Evolutionary conservation across 2,888 invertebrate genomes (phyloP).

Genomic region (Ceraclea dissimilis): DNA sequence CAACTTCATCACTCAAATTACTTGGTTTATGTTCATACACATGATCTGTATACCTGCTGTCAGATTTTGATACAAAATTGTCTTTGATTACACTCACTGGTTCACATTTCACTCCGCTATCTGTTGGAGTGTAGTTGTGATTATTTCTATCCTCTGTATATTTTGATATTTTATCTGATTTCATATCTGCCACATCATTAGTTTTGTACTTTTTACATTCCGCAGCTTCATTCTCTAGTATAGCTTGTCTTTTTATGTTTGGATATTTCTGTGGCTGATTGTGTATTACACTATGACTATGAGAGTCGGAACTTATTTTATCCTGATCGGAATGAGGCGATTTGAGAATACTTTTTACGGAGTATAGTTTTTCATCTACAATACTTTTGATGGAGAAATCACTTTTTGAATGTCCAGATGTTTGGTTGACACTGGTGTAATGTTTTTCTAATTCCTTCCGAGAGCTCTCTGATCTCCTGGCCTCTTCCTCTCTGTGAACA

Average conservation of each 20-base stretch:
- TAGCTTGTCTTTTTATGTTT: constrained; percentile 6
- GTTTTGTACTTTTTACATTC: constrained; percentile 19
- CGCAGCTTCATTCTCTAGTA: constrained; percentile 8
- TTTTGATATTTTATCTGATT: constrained; percentile 1
- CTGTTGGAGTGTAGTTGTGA: constrained; percentile 1
- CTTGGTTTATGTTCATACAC: background rate
- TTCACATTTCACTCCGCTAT: constrained; percentile 12
- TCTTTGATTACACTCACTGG: constrained; percentile 24
- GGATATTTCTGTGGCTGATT: constrained; percentile 8
- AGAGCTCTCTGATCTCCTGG: constrained; percentile 9
- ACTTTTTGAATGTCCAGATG: background rate
- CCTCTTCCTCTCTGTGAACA: constrained; percentile 5
- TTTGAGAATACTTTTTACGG: constrained; percentile 17
- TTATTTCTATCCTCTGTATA: constrained; percentile 7
- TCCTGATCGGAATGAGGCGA: constrained; percentile 3
- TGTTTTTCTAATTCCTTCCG: constrained; percentile 17
- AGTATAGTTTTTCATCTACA: constrained; percentile 15
- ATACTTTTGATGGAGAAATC: constrained; percentile 15
- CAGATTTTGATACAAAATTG: constrained; percentile 21
- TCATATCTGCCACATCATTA: background rate
- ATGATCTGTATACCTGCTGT: constrained; percentile 14
- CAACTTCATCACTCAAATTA: constrained; percentile 2
- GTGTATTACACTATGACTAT: constrained; percentile 8
- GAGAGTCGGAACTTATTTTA: background rate
- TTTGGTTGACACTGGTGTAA: constrained; percentile 1